phyloP scores from a whole-genome alignment of 1,140 invertebrate species.

The Matsumurasca onukii region DNA sequence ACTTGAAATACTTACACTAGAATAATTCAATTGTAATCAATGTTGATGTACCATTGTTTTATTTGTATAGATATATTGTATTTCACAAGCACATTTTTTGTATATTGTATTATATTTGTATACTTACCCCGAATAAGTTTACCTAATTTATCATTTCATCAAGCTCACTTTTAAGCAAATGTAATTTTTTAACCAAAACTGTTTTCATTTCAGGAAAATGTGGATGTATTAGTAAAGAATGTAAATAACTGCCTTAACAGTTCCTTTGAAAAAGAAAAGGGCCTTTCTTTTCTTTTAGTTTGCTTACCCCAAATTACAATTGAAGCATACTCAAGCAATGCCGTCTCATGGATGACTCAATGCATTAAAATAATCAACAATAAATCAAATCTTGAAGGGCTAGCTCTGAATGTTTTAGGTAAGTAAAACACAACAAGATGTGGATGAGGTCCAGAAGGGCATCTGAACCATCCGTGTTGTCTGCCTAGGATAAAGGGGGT shows the following conservation, averaged over 20 bases:
- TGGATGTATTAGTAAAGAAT: neutral
- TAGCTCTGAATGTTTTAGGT: neutral
- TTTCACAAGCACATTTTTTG: too few relatives aligned
- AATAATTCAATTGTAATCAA: too few relatives aligned
- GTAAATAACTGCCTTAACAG: slow-evolving; percentile 4
- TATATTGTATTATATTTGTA: too few relatives aligned
- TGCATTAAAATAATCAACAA: slow-evolving; percentile 2
- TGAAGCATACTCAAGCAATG: slow-evolving; percentile 8
- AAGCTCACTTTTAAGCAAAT: too few relatives aligned
- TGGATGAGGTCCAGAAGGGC: neutral
- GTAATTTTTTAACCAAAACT: neutral
- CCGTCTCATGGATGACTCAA: slow-evolving; percentile 5
- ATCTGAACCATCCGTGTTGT: neutral
- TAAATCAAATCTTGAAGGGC: neutral
- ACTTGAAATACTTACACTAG: too few relatives aligned
- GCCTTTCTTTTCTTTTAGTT: neutral
- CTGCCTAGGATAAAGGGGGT: neutral
- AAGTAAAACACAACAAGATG: slow-evolving; percentile 7
- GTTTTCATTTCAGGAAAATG: neutral
- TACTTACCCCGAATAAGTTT: too few relatives aligned
- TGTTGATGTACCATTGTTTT: too few relatives aligned
- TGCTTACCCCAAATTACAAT: neutral
- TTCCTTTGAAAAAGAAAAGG: slow-evolving; percentile 17
- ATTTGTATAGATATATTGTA: too few relatives aligned
- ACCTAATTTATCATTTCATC: too few relatives aligned